Evolutionary conservation across 92 coral and sea anemone genomes (phyloP), one percentile per base, ranked within the genome.

Genomic region (Phenganax marumi): DNA sequence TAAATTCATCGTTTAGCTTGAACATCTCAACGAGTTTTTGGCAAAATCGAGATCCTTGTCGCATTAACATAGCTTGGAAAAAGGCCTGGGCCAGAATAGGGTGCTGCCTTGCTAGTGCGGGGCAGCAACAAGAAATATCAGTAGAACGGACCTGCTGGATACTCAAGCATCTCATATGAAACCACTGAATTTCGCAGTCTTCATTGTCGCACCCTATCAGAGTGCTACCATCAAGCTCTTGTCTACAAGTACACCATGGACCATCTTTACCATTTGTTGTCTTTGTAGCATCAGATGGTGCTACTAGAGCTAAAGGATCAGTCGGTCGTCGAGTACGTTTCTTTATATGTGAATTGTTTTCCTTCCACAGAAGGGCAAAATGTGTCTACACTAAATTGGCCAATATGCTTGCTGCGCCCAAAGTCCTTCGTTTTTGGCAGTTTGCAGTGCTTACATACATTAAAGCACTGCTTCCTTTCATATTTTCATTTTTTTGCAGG

Each of bases 351-450:
- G 64, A 4, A 63, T 47, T 64, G 24, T 19, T 62, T 80, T 39
- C 84, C 84, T 66, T 80, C 84, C 46, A 80, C 61, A 21, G 84
- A 16, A 47, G 79, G 84, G 48, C 84, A 80, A 18, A 66, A 80
- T 2, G 84, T 64, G 19, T 43, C 78, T 16, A 68, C 7, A 9
- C 84, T 43, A 33, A 26, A 9, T 16, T 39, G 46, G 48, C 79
- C 79, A 13, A 47, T 47, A 66, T 80, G 76, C 8, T 33, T 63
- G 79, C 84, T 64, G 33, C 63, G 84, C 3, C 86, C 86, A 74
- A 55, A 83, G 7, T 52, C 82, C 82, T 71, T 72, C 8, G 81
- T 72, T 43, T 83, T 83, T 73, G 70, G 86, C 8, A 71, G 49
- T 21, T 83, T 52, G 55, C 86, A 83, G 52, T 85, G 85, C 19